Percentiles rank a stretch among this genome's conserved stretches.
Conservation (phyloP, 2,113 vertebrate genomes). For the Meles meles region DNA sequence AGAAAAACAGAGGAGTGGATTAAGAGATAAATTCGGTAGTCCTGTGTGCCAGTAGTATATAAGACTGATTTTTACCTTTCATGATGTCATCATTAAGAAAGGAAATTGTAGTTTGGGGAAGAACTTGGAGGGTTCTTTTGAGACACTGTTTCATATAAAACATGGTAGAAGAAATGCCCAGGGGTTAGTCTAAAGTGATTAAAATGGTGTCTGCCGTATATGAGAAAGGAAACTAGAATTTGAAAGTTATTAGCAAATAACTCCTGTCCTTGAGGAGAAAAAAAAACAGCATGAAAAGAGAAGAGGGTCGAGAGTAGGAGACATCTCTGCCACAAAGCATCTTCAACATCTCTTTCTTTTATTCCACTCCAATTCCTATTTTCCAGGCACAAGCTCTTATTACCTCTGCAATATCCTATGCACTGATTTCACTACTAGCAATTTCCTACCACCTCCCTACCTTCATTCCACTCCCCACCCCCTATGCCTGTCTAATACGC, state of each 20-base stretch:
- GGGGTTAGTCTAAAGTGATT: neutral
- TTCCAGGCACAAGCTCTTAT: neutral
- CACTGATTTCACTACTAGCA: neutral
- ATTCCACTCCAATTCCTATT: neutral
- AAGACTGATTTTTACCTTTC: neutral
- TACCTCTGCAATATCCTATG: neutral
- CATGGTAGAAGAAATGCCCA: neutral
- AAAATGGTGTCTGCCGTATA: neutral
- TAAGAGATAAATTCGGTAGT: neutral
- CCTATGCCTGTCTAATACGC: neutral
- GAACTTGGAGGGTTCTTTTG: neutral
- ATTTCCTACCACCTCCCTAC: neutral
- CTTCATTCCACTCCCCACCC: neutral
- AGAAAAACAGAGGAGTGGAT: neutral
- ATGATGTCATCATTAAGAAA: neutral
- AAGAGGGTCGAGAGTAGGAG: neutral
- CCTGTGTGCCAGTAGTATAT: neutral
- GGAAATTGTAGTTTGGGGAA: neutral
- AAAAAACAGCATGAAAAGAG: neutral
- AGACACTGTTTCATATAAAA: neutral
- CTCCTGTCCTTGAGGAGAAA: neutral
- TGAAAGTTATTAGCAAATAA: neutral
- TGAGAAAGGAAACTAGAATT: neutral
- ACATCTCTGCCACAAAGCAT: accelerated
- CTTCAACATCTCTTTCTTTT: neutral